Evolutionary conservation across 1,140 invertebrate species (phyloP).

Genomic region (Leptinotarsa undecemlineata): DNA sequence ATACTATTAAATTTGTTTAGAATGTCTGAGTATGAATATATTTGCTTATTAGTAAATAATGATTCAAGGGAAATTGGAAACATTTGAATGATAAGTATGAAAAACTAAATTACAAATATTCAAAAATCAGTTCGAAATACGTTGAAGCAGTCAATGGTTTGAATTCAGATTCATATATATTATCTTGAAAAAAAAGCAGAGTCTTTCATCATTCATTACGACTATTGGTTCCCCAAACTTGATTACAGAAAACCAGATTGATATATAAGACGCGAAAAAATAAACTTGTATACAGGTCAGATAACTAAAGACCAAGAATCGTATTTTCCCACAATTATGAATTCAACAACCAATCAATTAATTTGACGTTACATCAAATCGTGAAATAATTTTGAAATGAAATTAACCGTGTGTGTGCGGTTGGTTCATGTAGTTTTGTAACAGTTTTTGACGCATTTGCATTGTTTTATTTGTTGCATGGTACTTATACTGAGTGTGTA

Average conservation of each 20-base stretch:
- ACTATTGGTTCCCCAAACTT: too few relatives aligned
- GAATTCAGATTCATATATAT: too few relatives aligned
- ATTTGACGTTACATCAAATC: slow-evolving; percentile 3
- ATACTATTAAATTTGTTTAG: too few relatives aligned
- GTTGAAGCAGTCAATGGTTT: too few relatives aligned
- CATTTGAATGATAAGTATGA: too few relatives aligned
- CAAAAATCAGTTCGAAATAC: too few relatives aligned
- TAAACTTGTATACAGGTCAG: slow-evolving; percentile 2
- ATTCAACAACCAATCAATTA: slow-evolving; percentile 6
- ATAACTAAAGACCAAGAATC: background rate
- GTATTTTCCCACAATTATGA: slow-evolving; percentile 6
- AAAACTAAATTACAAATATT: too few relatives aligned
- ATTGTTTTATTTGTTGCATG: slow-evolving; percentile 9
- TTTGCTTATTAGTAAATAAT: too few relatives aligned
- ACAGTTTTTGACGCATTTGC: slow-evolving; percentile 12
- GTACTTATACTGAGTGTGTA: slow-evolving; percentile 17
- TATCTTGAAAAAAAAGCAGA: too few relatives aligned
- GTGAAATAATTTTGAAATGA: background rate
- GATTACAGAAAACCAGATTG: background rate
- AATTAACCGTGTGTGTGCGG: slow-evolving; percentile 19
- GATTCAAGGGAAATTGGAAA: too few relatives aligned
- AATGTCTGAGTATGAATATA: too few relatives aligned
- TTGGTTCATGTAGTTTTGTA: slow-evolving; percentile 19
- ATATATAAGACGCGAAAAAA: background rate
- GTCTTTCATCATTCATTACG: too few relatives aligned